A percentile compares a stretch with the other conserved stretches of the same genome.
phyloP scores from a whole-genome alignment of 1,140 invertebrate species.

The Nymphalis io region DNA sequence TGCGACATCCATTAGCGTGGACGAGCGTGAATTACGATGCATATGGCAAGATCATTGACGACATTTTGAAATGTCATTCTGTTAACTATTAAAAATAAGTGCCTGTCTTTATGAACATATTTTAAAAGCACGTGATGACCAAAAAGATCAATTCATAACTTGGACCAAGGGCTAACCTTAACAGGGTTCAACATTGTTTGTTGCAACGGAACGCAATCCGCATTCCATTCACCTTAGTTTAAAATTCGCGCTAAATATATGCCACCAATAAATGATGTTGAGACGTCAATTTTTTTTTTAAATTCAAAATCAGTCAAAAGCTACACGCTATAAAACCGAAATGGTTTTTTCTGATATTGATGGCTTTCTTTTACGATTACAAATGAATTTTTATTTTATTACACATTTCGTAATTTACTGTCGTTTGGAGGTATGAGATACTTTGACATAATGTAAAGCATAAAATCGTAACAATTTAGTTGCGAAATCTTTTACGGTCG shows the following conservation, averaged over 20 bases:
- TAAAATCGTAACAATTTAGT: slow-evolving; percentile 29
- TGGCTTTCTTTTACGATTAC: slow-evolving; percentile 66
- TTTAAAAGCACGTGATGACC: slow-evolving; percentile 19
- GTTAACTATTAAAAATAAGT: slow-evolving; percentile 37
- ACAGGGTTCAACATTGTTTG: slow-evolving; percentile 3
- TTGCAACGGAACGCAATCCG: slow-evolving; percentile 54
- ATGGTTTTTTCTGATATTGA: slow-evolving; percentile 54
- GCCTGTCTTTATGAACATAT: slow-evolving; percentile 29
- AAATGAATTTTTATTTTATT: slow-evolving; percentile 60
- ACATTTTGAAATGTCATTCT: slow-evolving; percentile 31
- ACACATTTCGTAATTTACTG: slow-evolving; percentile 56
- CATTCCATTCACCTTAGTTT: slow-evolving; percentile 44
- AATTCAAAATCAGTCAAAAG: slow-evolving; percentile 43
- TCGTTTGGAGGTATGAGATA: slow-evolving; percentile 41
- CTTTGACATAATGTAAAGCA: slow-evolving; percentile 45
- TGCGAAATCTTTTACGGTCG: slow-evolving; percentile 24
- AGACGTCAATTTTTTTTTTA: slow-evolving; percentile 40
- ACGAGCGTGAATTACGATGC: slow-evolving; percentile 41
- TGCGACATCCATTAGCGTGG: slow-evolving; percentile 51
- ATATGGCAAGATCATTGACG: slow-evolving; percentile 33
- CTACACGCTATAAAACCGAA: slow-evolving; percentile 57
- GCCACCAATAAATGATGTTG: slow-evolving; percentile 49
- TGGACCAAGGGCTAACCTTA: neutral
- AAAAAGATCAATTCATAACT: slow-evolving; percentile 10
- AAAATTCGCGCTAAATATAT: slow-evolving; percentile 47